Base-by-base conservation (phyloP, 2,888 invertebrate species). In the Nesidiocoris tenuis region DNA sequence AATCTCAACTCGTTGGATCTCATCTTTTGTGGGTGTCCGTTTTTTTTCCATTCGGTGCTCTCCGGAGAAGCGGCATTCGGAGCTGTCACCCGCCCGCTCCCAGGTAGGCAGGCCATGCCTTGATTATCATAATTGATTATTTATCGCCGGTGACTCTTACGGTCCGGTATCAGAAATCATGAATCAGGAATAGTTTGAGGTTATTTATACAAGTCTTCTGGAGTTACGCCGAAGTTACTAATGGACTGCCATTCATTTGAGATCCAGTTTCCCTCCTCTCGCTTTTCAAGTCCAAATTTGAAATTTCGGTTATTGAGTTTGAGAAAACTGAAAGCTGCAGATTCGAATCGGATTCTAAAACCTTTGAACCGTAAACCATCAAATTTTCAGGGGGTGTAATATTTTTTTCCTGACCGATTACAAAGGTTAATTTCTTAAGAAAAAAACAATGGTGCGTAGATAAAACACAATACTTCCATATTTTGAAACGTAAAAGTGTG, bases 71-170 rank as follows among this genome's bases (percentile, higher is more conserved):
- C 74, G 74, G 74, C 74, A 66, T 66, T 59, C 66, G 18, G 12
- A 24, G 39, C 74, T 75, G 74, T 75, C 74, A 75, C 66, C 66
- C 74, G 59, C 59, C 74, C 12, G 39, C 59, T 59, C 61, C 17
- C 74, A 75, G 74, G 74, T 75, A 75, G 74, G 24, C 23, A 57
- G 65, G 22, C 17, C 39, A 39, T 39, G 39, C 39, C 39, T 39
- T 39, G 39, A 75, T 75, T 75, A 75, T 18, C 74, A 75, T 75
- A 75, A 75, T 75, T 75, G 74, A 75, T 75, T 75, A 75, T 75
- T 75, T 75, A 75, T 75, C 65, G 74, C 66, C 39, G 66, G 23
- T 61, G 72, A 72, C 72, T 61, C 72, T 39, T 18, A 19, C 65
- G 56, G 59, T 21, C 17, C 24, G 7, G 5, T 54, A 21, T 23